Base-by-base conservation (phyloP, 2,888 invertebrate genomes). In the Mimumesa dahlbomi region DNA sequence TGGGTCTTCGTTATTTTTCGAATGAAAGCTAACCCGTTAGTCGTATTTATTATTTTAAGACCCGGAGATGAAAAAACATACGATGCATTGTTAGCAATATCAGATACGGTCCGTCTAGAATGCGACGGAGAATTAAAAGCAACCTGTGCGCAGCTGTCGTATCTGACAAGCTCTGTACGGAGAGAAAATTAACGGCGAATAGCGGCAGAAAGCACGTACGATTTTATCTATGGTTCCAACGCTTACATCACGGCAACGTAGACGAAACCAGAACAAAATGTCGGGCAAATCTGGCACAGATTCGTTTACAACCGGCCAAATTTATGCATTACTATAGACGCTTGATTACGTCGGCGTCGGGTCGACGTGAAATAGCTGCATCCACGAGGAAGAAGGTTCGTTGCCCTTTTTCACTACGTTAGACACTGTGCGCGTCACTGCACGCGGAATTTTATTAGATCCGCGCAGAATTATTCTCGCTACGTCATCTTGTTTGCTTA, bases 231-330 rank as follows among this genome's bases (percentile, higher is more conserved):
- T 73, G 62, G 67, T 58, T 16, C 11, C 4, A 54, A 34, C 54
- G 64, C 62, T 53, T 25, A 50, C 66, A 73, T 69, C 73, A 73
- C 77, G 73, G 73, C 75, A 78, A 73, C 45, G 46, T 16, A 22
- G 46, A 18, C 45, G 14, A 31, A 43, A 58, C 46, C 43, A 29
- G 53, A 49, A 63, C 70, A 31, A 62, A 70, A 68, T 64, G 73
- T 79, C 66, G 71, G 50, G 25, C 57, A 14, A 53, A 54, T 63
- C 67, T 77, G 79, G 67, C 62, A 82, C 68, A 56, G 71, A 73
- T 79, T 63, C 67, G 54, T 67, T 63, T 43, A 57, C 64, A 64
- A 68, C 66, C 43, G 67, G 70, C 75, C 77, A 80, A 79, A 80
- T 77, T 77, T 80, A 77, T 71, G 70, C 64, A 46, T 71, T 72